Conservation (phyloP, 2,113 vertebrate genomes). For the Myotis lucifugus region DNA sequence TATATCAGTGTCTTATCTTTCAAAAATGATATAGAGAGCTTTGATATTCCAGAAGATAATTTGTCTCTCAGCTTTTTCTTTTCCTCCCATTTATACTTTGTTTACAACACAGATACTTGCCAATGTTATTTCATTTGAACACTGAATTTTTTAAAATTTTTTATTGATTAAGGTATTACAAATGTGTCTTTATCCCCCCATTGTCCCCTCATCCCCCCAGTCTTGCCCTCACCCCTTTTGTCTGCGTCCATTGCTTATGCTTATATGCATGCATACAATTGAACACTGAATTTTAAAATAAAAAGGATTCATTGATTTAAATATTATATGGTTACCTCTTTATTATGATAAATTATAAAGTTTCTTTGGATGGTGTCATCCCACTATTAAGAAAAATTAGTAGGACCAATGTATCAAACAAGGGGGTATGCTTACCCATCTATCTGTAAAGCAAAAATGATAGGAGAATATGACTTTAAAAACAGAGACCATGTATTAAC, state of each 20-base stretch:
- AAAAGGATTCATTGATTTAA: not conserved
- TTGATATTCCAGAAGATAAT: not conserved
- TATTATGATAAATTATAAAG: not conserved
- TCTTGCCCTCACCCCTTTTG: too few species aligned
- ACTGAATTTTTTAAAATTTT: not conserved
- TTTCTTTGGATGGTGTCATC: not conserved
- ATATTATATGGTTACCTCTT: not conserved
- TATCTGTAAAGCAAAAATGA: not conserved
- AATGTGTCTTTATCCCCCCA: too few species aligned
- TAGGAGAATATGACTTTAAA: not conserved
- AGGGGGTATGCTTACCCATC: not conserved
- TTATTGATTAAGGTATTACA: too few species aligned
- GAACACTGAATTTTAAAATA: constrained; percentile 1
- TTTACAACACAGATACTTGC: not conserved
- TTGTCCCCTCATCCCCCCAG: too few species aligned
- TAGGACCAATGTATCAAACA: not conserved
- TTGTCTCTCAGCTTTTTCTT: not conserved
- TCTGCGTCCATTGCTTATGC: too few species aligned
- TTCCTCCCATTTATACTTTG: not conserved
- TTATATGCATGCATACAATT: not conserved
- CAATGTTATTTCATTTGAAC: constrained; percentile 11
- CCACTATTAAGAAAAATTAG: not conserved
- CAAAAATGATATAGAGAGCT: not conserved
- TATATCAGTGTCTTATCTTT: not conserved
- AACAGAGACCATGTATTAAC: not conserved